phyloP scores from a whole-genome alignment of 2,888 invertebrate species.

The Aethes cnicana region DNA sequence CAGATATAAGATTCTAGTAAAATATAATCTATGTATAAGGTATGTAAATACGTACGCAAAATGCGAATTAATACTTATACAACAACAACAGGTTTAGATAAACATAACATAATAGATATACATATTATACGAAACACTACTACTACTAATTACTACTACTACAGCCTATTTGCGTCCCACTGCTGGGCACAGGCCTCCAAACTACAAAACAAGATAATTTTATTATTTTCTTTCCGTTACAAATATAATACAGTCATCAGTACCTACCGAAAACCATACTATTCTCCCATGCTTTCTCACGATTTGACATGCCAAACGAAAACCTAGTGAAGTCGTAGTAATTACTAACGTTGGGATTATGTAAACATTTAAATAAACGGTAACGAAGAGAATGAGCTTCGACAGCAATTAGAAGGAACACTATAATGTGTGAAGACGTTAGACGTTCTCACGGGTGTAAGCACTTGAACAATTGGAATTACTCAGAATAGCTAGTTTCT shows the following conservation, averaged over 20 bases:
- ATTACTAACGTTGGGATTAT: conserved; percentile 14
- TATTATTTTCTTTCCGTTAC: background rate
- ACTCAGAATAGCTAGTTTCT: conserved; percentile 9
- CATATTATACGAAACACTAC: too few species aligned
- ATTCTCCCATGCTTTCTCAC: conserved; percentile 14
- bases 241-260: too few species aligned
- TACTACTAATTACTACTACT: too few species aligned
- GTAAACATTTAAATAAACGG: conserved; percentile 14
- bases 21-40: too few species aligned
- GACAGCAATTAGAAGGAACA: conserved; percentile 55
- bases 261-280: background rate
- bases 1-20: too few species aligned
- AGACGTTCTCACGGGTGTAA: conserved; percentile 49
- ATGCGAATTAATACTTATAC: too few species aligned
- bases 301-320: conserved; percentile 4
- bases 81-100: too few species aligned
- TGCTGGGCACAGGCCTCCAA: too few species aligned
- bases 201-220: background rate
- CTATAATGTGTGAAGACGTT: conserved; percentile 49
- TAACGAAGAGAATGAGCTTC: conserved; percentile 40
- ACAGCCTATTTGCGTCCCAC: too few species aligned
- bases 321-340: conserved; percentile 13
- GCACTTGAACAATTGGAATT: conserved; percentile 5
- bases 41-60: too few species aligned
- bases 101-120: too few species aligned